These are phyloP conservation scores for Podarcis lilfordi DNA, from an alignment of 2,797 vertebrate genomes.

Conservation along the genomic window DNA sequence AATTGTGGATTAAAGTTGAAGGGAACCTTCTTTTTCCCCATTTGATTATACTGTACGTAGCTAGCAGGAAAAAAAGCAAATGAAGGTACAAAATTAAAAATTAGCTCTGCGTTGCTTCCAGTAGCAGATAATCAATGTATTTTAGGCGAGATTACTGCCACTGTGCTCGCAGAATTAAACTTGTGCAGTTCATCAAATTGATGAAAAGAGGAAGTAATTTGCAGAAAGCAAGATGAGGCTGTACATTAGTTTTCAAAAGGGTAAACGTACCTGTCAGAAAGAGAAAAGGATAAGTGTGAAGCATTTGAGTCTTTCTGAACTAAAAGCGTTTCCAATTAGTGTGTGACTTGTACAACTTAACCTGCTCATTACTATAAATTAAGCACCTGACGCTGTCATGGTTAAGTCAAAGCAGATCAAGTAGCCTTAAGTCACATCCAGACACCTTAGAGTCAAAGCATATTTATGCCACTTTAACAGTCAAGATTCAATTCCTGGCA, in stretches of 20 bases:
- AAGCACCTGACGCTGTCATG: background rate
- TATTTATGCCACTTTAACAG: background rate
- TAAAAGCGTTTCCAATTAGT: background rate
- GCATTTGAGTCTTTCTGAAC: background rate
- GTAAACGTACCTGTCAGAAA: slow-evolving; percentile 52
- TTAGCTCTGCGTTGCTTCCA: slow-evolving; percentile 44
- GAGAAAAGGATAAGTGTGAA: slow-evolving; percentile 35
- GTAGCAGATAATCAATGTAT: slow-evolving; percentile 34
- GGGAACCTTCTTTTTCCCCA: background rate
- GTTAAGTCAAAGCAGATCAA: slow-evolving; percentile 2
- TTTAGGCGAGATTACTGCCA: slow-evolving; percentile 47
- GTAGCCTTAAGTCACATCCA: too few species aligned
- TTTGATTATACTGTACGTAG: slow-evolving; percentile 20
- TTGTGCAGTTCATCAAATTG: slow-evolving; percentile 47
- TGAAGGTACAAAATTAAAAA: slow-evolving; percentile 16
- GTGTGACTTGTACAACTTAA: background rate
- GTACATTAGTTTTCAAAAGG: slow-evolving; percentile 37
- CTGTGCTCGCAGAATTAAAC: slow-evolving; percentile 45
- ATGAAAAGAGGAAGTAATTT: slow-evolving; percentile 32
- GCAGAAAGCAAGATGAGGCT: slow-evolving; percentile 7
- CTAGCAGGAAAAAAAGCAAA: slow-evolving; percentile 48
- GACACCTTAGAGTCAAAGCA: too few species aligned
- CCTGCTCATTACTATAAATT: slow-evolving; percentile 14
- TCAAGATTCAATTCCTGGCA: too few species aligned
- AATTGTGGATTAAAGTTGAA: background rate